Conservation (phyloP, 2,113 vertebrate genomes). For the Callospermophilus lateralis region DNA sequence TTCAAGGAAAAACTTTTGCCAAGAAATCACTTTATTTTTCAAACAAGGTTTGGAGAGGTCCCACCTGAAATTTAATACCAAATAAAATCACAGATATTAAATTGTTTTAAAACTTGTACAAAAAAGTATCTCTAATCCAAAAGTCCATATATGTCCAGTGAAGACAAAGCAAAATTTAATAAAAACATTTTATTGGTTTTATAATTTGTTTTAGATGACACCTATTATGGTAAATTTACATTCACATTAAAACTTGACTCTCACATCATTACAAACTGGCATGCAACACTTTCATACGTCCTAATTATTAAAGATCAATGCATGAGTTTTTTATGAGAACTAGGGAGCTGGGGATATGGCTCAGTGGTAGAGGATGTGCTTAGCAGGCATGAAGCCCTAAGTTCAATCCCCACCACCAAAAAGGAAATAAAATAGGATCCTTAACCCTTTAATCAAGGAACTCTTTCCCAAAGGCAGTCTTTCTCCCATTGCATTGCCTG, state of each 20-base stretch:
- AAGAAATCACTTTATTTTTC: slow-evolving; percentile 66
- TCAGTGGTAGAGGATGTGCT: no score
- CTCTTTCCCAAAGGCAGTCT: neutral
- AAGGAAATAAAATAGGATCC: neutral
- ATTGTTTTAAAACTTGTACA: slow-evolving; percentile 36
- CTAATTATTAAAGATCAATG: neutral
- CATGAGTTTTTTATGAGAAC: neutral
- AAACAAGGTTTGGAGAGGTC: slow-evolving; percentile 4
- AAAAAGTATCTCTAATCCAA: neutral
- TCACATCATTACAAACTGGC: neutral
- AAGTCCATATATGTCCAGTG: neutral
- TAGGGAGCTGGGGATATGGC: neutral
- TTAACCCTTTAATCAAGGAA: neutral
- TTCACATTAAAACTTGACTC: neutral
- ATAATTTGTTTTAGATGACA: neutral
- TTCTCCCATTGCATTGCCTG: neutral
- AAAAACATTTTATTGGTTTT: neutral
- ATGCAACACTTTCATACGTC: neutral
- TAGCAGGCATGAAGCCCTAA: no score
- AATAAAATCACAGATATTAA: slow-evolving; percentile 48
- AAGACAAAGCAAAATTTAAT: neutral
- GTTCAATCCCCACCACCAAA: neutral
- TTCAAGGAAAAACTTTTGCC: neutral
- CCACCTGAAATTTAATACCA: neutral
- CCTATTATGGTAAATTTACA: neutral